Base-by-base conservation (phyloP, 2,888 invertebrate species). In the Drosophila melanosoma region DNA sequence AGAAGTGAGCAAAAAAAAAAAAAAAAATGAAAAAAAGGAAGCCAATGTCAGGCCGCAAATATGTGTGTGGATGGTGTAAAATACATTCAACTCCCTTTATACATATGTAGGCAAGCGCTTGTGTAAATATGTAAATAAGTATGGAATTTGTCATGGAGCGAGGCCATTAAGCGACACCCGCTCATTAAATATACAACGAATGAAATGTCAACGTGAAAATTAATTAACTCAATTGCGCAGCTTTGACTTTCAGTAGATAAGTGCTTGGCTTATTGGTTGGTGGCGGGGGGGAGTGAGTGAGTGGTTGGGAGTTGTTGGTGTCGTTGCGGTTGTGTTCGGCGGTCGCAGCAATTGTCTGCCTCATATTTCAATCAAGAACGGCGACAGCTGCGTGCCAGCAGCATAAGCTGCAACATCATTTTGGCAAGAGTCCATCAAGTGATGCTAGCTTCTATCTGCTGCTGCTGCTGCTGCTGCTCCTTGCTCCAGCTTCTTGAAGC, bases 381-480 rank as follows among this genome's bases (percentile, higher is more conserved):
- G 89, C 87, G 90, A 90, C 87, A 87, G 90, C 87, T 87, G 87
- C 76, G 87, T 72, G 75, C 74, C 77, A 80, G 79, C 79, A 76
- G 79, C 90, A 81, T 90, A 89, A 90, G 87, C 90, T 89, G 64
- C 80, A 89, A 87, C 87, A 87, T 90, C 69, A 90, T 90, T 87
- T 89, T 87, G 89, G 90, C 89, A 87, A 87, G 71, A 87, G 82
- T 90, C 87, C 87, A 90, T 90, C 89, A 88, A 83, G 73, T 67
- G 74, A n/a, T 66, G 57, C 51, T 59, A 17, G 10, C 49, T 15
- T 10, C 15, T 51, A n/a, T 58, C 57, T 29, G 23, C 56, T 38
- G 38, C 58, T 26, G 4, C 2, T 58, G 40, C 38, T 54, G 69
- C 49, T 63, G 23, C 1, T 26, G 26, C 7, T 36, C 40, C 64